Base-by-base conservation (phyloP, 1,140 invertebrate genomes). In the Drosophila saltans region DNA sequence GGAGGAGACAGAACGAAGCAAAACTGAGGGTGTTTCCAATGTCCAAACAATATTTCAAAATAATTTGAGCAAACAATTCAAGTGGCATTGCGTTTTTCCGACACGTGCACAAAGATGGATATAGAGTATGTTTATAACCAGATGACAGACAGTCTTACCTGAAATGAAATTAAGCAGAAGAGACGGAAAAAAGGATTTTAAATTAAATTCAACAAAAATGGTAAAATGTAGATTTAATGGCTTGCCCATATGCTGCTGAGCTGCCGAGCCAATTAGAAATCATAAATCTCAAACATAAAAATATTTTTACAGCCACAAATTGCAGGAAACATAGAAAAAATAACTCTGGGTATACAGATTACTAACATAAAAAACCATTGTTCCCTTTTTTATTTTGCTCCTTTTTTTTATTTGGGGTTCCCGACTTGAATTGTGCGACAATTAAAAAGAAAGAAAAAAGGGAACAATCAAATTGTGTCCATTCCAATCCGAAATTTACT, bases 361-460 rank as follows among this genome's bases (percentile, higher is more conserved):
- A 59, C 26, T 59, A 59, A 43, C 59, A 78, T 78, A 78, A 78
- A 78, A 78, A 78, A 72, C 61, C 28, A 65, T 9, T 33, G n/a
- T 59, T 39, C 39, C 8, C 21, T 59, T 59, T 59, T 21, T 39
- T 58, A 7, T 8, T 39, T 8, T 39, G 2, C 0, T 30, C 33
- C 39, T 40, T 2, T 40, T 52, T 36, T 24, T 21, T 59, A 60
- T 69, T 75, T 24, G 43, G 59, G 43, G 43, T 66, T n/a, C 63
- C 63, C 52, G 69, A 74, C 73, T 81, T 71, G 85, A 81, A 85
- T 90, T 90, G 79, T 85, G 71, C 83, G 78, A 81, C 84, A 89
- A 89, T 89, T 84, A 89, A 89, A 84, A 16, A 16, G 16, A 16
- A 16, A 16, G 16, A 16, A 16, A 16, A 77, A 89, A 89, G 78